phyloP scores from a whole-genome alignment of 2,888 invertebrate genomes.

The Plusia festucae region DNA sequence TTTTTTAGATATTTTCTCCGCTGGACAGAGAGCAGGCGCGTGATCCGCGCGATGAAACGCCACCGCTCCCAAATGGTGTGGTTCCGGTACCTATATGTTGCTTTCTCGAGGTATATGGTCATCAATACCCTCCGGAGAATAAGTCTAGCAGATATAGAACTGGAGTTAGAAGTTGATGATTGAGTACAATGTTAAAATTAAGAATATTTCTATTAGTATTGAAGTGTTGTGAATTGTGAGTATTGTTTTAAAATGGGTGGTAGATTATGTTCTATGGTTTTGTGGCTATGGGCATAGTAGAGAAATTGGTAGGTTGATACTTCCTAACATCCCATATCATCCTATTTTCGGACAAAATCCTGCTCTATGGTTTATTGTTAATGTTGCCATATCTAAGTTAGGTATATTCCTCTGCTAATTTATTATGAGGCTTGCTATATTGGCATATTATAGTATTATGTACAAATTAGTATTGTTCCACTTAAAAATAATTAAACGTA shows the following conservation, averaged over 20 bases:
- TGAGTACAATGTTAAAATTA: conserved; percentile 53
- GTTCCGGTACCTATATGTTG: conserved; percentile 97
- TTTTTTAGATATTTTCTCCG: conserved; percentile 91
- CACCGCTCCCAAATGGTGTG: conserved; percentile 98
- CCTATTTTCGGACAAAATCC: not conserved
- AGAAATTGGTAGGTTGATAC: not conserved
- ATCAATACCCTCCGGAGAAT: conserved; percentile 96
- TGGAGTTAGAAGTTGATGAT: conserved; percentile 93
- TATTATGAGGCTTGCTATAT: not conserved
- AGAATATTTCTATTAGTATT: conserved; percentile 11
- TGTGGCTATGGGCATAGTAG: not conserved
- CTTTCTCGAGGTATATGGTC: conserved; percentile 96
- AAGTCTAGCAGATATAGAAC: conserved; percentile 92
- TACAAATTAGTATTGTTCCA: not conserved
- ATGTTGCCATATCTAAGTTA: conserved; percentile 1
- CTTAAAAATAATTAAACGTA: not conserved
- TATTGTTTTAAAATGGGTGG: conserved; percentile 15
- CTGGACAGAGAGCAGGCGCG: conserved; percentile 89
- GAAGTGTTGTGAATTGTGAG: conserved; percentile 5
- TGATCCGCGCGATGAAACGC: conserved; percentile 94
- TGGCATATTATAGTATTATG: not conserved
- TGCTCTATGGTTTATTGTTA: not conserved
- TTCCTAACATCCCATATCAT: not conserved
- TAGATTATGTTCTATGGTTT: not conserved
- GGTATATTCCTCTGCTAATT: too few relatives aligned